A percentile compares a stretch with the other conserved stretches of the same genome.
These are phyloP conservation scores for Luperina nickerlii DNA, from an alignment of 2,888 invertebrate species.

Conservation along the genomic window DNA sequence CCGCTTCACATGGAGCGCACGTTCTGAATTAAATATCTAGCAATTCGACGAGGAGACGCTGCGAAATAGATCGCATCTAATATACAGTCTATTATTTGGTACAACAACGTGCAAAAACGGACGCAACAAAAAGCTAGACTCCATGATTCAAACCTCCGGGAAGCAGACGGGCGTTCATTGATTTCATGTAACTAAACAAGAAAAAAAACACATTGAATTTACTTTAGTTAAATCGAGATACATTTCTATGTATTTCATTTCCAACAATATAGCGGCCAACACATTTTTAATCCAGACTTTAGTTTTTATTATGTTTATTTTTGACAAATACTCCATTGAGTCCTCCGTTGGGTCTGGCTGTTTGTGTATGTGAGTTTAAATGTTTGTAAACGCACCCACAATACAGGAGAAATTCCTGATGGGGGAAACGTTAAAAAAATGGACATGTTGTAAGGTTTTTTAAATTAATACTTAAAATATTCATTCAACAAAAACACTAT, in stretches of 20 bases:
- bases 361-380: no score
- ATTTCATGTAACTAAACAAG: background rate
- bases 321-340: background rate
- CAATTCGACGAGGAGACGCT: conserved; percentile 62
- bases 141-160: conserved; percentile 42
- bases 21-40: conserved; percentile 69
- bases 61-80: conserved; percentile 69
- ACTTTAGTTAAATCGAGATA: background rate
- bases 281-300: background rate
- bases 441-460: background rate
- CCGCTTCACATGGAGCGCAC: conserved; percentile 53
- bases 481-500: background rate
- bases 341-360: no score
- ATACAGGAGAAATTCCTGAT: no score
- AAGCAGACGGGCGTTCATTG: conserved; percentile 28
- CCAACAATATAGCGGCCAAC: background rate
- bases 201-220: conserved; percentile 4
- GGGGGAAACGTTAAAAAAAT: no score
- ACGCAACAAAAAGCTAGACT: conserved; percentile 35
- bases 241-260: background rate
- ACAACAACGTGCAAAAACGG: conserved; percentile 51
- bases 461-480: background rate
- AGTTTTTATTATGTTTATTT: background rate
- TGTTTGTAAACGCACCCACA: no score
- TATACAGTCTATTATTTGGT: conserved; percentile 61